Conservation (phyloP, 2,797 vertebrate species). For the Halcyon leucocephala region DNA sequence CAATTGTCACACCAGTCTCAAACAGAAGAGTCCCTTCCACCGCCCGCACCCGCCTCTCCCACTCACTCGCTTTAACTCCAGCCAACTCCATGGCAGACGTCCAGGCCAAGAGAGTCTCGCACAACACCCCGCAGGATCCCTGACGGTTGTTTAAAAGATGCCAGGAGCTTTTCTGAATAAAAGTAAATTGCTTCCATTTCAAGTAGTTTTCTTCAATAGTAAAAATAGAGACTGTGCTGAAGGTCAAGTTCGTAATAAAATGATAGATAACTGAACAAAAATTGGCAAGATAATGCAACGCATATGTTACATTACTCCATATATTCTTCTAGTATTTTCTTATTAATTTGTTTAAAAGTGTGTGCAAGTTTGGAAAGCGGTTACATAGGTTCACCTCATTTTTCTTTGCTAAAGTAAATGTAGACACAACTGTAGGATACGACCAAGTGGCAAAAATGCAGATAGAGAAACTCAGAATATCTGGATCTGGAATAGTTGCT, state of each 20-base stretch:
- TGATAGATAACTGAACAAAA: constrained; percentile 24
- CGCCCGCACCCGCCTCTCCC: rapidly evolving
- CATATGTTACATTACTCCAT: background rate
- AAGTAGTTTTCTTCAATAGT: background rate
- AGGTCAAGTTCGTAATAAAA: constrained; percentile 22
- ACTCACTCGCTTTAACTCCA: background rate
- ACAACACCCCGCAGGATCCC: background rate
- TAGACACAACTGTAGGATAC: background rate
- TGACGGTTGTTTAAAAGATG: background rate
- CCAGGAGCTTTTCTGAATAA: background rate
- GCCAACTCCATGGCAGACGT: background rate
- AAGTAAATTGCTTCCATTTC: constrained; percentile 20
- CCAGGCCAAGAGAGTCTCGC: background rate
- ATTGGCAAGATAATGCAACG: background rate
- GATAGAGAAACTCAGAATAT: background rate
- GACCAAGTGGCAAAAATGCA: background rate
- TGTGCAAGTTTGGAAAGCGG: constrained; percentile 3
- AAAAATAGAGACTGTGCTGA: background rate
- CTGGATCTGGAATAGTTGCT: background rate
- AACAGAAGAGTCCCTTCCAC: background rate
- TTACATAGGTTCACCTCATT: background rate
- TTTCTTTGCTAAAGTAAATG: background rate
- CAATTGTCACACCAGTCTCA: background rate
- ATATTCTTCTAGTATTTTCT: constrained; percentile 5
- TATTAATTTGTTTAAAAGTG: background rate